phyloP scores from a whole-genome alignment of 2,113 vertebrate genomes.

The Notarius lentiginosus region DNA sequence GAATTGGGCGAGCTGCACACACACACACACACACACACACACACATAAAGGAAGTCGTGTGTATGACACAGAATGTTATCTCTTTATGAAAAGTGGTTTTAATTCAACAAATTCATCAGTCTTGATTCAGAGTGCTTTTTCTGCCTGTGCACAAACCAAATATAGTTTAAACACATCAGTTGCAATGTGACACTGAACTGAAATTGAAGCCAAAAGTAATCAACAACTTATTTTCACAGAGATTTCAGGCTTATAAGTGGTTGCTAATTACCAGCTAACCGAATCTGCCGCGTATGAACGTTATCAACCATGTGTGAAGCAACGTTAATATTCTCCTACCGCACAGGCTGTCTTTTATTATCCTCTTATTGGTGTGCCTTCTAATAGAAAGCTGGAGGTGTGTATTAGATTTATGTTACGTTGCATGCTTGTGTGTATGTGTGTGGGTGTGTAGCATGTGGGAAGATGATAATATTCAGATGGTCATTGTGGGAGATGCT shows the following conservation, averaged over 20 bases:
- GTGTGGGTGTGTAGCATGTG: conserved; percentile 14
- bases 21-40: conserved; percentile 20
- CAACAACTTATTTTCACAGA: not conserved
- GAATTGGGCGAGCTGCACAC: conserved; percentile 59
- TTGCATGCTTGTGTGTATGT: not conserved
- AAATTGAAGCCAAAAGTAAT: not conserved
- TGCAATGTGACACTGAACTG: not conserved
- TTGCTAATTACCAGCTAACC: conserved; percentile 29
- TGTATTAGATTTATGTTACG: conserved; percentile 1
- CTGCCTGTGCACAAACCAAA: not conserved
- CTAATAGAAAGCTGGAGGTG: conserved; percentile 1
- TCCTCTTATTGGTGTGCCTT: not conserved
- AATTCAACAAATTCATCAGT: not conserved
- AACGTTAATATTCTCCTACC: conserved; percentile 9
- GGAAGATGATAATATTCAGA: conserved; percentile 28
- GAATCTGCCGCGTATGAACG: not conserved
- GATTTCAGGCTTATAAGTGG: not conserved
- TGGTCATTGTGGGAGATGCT: conserved; percentile 35
- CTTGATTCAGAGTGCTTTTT: not conserved
- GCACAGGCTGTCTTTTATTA: conserved; percentile 11
- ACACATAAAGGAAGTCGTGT: not conserved
- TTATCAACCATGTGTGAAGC: not conserved
- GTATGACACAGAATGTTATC: not conserved
- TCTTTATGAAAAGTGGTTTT: conserved; percentile 8
- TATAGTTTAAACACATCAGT: not conserved